Evolutionary conservation across 1,140 invertebrate species (phyloP), one percentile per base, ranked within the genome.

Genomic region (Euschistus heros): DNA sequence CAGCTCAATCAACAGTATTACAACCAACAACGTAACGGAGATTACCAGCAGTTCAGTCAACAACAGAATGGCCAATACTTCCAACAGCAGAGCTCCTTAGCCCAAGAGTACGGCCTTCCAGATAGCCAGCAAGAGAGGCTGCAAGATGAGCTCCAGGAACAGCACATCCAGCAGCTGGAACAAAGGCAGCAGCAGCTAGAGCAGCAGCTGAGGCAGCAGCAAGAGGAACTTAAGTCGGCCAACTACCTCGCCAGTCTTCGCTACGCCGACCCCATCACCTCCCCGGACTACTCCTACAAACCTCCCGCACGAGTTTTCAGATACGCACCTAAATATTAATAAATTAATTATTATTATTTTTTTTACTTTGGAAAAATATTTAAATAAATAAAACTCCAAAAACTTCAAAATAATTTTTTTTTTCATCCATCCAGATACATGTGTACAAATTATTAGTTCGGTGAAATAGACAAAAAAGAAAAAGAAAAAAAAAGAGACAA

Each of bases 271-370:
- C 62, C 62, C 22, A 64, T 64, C 50, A 22, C 47, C 27, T 46
- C 22, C 2, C 62, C 62, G 2, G 33, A 30, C 18, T 64, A 64
- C 30, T 47, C 62, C 22, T 44, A 64, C 22, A 54, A 33, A 10
- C 50, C 62, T 2, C n/a, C 44, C 30, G n/a, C 50, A 30, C 44
- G 62, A 18, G 33, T 52, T 18, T 22, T 64, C n/a, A 52, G 62
- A 64, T 64, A 64, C 47, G 62, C 62, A 15, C 62, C 62, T 2
- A 7, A 30, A 26, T 64, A 50, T 30, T 54, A 54, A 18, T 47
- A n/a, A 54, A 10, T 37, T 10, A 37, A 13, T 37, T 6, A 37
- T 37, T 10, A 6, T 37, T 10, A 10, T 37, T 37, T 37, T 37
- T 37, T 37, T 37, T 37, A 37, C 33, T 10, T 30, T 13, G 33